A percentile compares a stretch with the other conserved stretches of the same genome.
These are phyloP conservation scores for Acipenser transmontanus DNA, from an alignment of 2,797 vertebrate species.

Conservation along the genomic window DNA sequence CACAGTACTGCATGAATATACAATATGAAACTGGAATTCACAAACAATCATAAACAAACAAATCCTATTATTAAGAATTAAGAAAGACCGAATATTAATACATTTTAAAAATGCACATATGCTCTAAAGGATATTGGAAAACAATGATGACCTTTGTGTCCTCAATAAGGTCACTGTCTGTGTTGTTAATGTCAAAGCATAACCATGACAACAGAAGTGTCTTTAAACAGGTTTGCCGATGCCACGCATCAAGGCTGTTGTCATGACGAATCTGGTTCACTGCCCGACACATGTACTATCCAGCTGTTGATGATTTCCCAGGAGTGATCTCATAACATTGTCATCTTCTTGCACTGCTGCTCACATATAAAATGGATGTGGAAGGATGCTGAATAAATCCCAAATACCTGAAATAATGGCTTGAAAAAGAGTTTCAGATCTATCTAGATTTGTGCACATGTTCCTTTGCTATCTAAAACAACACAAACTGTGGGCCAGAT, in stretches of 20 bases:
- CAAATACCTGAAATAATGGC: not conserved
- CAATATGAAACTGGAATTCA: no score
- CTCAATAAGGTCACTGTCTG: not conserved
- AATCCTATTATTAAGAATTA: no score
- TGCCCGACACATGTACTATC: slow-evolving; percentile 10
- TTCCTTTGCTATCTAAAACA: no score
- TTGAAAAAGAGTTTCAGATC: no score
- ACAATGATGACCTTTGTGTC: not conserved
- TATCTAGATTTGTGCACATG: no score
- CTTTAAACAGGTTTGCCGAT: slow-evolving; percentile 5
- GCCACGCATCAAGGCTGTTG: slow-evolving; percentile 5
- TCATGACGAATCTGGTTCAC: slow-evolving; percentile 9
- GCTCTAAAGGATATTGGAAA: not conserved
- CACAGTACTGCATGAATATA: no score
- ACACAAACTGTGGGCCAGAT: no score
- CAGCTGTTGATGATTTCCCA: slow-evolving; percentile 11
- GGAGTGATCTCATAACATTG: slow-evolving; percentile 1
- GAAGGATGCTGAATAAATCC: not conserved
- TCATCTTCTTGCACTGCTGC: slow-evolving; percentile 5
- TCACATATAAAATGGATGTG: slow-evolving; percentile 9
- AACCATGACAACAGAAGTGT: not conserved
- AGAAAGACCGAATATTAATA: no score
- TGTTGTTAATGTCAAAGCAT: not conserved
- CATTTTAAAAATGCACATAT: no score
- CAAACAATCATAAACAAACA: no score